Percentiles rank a stretch among this genome's conserved stretches.
These are phyloP conservation scores for Polypedilum pembai DNA, from an alignment of 1,140 invertebrate genomes.

Conservation along the genomic window DNA sequence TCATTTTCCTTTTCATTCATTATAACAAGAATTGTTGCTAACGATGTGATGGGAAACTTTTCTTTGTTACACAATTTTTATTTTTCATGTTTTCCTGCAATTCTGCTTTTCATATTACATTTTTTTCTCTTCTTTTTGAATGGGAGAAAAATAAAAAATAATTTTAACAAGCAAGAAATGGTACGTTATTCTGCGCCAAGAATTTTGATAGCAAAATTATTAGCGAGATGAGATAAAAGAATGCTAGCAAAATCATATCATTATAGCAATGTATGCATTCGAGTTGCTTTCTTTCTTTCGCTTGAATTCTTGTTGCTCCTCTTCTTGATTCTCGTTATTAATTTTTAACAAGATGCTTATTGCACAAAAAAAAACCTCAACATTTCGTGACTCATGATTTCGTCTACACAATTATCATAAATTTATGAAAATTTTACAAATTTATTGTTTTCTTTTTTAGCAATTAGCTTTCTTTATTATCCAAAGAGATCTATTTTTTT, in stretches of 20 bases:
- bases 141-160: background rate
- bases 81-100: background rate
- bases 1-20: conserved; percentile 18
- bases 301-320: too few species aligned
- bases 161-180: conserved; percentile 7
- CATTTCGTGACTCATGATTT: too few species aligned
- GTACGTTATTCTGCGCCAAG: background rate
- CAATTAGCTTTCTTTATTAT: too few species aligned
- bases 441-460: too few species aligned
- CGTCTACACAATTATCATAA: too few species aligned
- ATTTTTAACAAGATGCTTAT: too few species aligned
- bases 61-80: conserved; percentile 6
- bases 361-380: too few species aligned
- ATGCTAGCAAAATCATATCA: background rate
- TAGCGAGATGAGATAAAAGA: background rate
- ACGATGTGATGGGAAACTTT: conserved; percentile 11
- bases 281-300: too few species aligned
- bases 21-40: conserved; percentile 7
- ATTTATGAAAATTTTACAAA: too few species aligned
- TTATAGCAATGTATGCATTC: too few species aligned
- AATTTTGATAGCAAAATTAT: conserved; percentile 3
- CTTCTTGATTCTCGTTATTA: too few species aligned
- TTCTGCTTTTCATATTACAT: background rate
- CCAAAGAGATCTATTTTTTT: too few species aligned
- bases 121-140: background rate